These are phyloP conservation scores for Florisuga fusca DNA, from an alignment of 2,797 vertebrate species.

Conservation along the genomic window DNA sequence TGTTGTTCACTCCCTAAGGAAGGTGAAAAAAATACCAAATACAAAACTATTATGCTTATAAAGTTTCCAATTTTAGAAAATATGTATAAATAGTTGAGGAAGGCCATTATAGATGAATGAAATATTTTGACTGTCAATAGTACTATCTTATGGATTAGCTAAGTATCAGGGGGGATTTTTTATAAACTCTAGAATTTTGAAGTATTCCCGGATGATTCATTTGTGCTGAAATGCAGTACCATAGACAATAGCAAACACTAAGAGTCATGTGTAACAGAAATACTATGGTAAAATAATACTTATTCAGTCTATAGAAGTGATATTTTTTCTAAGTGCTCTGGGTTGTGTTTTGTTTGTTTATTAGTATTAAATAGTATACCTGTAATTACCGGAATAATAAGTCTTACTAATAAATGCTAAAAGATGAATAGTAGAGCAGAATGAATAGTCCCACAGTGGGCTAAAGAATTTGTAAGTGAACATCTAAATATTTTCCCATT, in stretches of 20 bases:
- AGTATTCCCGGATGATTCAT: neutral
- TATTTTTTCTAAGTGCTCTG: neutral
- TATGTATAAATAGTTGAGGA: neutral
- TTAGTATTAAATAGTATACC: neutral
- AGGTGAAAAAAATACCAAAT: neutral
- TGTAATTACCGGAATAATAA: neutral
- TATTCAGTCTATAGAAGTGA: neutral
- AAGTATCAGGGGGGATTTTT: neutral
- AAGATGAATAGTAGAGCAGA: neutral
- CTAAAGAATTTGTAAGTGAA: neutral
- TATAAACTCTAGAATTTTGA: neutral
- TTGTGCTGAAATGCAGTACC: neutral
- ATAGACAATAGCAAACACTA: neutral
- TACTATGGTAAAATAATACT: neutral
- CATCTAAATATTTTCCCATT: neutral
- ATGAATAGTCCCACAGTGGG: neutral
- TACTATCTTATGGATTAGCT: neutral
- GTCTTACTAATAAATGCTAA: neutral
- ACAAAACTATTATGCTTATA: neutral
- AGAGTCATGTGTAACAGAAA: neutral
- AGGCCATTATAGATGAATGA: neutral
- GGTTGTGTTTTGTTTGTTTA: neutral
- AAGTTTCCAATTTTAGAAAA: neutral
- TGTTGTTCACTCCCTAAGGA: neutral
- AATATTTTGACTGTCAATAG: neutral